Percentiles rank a stretch among this genome's conserved stretches.
phyloP scores from a whole-genome alignment of 1,140 invertebrate genomes.

The Monochamus saltuarius region DNA sequence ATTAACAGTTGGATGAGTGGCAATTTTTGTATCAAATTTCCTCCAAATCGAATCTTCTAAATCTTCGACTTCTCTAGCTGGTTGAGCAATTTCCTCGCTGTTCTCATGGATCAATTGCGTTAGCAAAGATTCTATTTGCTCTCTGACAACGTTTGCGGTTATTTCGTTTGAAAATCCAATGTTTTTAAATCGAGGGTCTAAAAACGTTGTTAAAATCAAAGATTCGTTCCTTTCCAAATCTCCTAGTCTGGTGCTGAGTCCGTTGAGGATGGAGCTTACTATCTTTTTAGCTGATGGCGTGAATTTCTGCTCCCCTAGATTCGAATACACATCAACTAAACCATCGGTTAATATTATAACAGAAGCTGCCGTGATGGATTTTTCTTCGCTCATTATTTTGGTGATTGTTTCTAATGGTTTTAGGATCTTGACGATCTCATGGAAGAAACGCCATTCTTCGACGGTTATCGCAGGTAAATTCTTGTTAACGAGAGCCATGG shows the following conservation, averaged over 20 bases:
- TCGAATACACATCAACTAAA: conserved; percentile 18
- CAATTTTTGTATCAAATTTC: no score
- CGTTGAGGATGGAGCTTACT: conserved; percentile 10
- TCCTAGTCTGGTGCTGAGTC: conserved; percentile 16
- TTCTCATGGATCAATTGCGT: not conserved
- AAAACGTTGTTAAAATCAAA: conserved; percentile 20
- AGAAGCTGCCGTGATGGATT: conserved; percentile 18
- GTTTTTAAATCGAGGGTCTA: conserved; percentile 25
- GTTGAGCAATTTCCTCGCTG: not conserved
- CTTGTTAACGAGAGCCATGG: conserved; percentile 19
- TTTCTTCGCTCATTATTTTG: conserved; percentile 27
- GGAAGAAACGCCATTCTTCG: conserved; percentile 25
- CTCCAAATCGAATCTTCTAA: no score
- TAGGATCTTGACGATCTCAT: conserved; percentile 27
- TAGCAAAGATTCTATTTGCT: not conserved
- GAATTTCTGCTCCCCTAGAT: conserved; percentile 5
- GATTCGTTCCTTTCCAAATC: conserved; percentile 15
- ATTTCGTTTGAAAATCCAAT: conserved; percentile 12
- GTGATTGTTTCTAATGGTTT: conserved; percentile 27
- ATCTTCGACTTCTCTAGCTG: not conserved
- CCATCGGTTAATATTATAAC: conserved; percentile 25
- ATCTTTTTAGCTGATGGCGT: conserved; percentile 3
- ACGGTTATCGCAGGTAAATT: conserved; percentile 12
- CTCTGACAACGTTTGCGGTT: conserved; percentile 10
- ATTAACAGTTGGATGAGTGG: conserved; percentile 4